These are phyloP conservation scores for Ictidomys tridecemlineatus DNA, from an alignment of 2,113 vertebrate genomes.

Conservation along the genomic window DNA sequence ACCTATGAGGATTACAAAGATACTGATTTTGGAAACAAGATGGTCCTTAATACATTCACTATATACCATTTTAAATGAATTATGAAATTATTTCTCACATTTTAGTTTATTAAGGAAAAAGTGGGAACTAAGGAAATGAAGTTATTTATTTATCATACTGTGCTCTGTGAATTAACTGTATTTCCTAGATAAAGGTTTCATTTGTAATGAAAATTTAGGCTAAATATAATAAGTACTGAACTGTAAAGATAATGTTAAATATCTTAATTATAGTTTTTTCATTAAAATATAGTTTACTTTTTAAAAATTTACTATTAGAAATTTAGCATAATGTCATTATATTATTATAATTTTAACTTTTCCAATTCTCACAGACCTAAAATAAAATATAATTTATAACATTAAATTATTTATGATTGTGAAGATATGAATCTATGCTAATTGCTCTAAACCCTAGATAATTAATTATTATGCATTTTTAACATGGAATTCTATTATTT, in stretches of 20 bases:
- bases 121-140: background rate
- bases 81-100: background rate
- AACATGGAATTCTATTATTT: slow-evolving; percentile 80
- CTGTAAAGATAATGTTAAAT: slow-evolving; percentile 21
- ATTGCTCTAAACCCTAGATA: slow-evolving; percentile 77
- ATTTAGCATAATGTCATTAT: background rate
- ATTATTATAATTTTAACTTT: slow-evolving; percentile 58
- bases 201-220: background rate
- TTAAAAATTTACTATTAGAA: slow-evolving; percentile 48
- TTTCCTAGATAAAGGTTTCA: slow-evolving; percentile 32
- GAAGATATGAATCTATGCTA: slow-evolving; percentile 67
- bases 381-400: slow-evolving; percentile 65
- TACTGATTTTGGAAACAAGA: background rate
- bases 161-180: background rate
- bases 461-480: slow-evolving; percentile 82
- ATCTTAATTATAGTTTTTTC: background rate
- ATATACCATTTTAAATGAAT: background rate
- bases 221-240: background rate
- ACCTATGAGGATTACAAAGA: background rate
- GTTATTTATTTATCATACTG: background rate
- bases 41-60: background rate
- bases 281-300: slow-evolving; percentile 43
- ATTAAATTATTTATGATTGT: slow-evolving; percentile 65
- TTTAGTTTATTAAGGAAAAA: background rate
- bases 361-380: slow-evolving; percentile 38